Conservation (phyloP, 2,797 vertebrate genomes). For the Antrozous pallidus region DNA sequence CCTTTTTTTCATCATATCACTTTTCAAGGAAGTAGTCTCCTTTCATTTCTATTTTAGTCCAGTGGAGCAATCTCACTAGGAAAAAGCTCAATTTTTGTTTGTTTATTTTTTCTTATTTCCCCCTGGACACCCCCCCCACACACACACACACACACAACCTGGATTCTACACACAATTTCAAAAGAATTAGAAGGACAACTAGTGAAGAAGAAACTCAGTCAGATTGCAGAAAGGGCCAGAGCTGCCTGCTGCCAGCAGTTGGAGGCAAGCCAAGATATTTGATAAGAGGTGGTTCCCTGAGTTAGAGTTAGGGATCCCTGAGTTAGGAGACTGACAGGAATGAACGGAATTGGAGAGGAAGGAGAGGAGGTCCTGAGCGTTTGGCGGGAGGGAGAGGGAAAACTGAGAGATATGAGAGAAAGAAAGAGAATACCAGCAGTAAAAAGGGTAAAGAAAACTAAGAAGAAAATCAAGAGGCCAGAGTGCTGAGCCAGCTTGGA, state of each 20-base stretch:
- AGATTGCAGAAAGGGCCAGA: conserved; percentile 59
- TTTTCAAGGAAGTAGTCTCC: conserved; percentile 30
- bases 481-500: conserved; percentile 27
- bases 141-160: neutral
- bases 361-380: neutral
- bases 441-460: neutral
- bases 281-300: conserved; percentile 80
- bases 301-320: conserved; percentile 60
- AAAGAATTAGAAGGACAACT: conserved; percentile 73
- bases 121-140: too few species aligned
- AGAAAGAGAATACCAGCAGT: neutral
- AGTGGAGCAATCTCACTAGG: neutral
- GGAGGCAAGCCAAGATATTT: conserved; percentile 78
- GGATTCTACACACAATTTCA: conserved; percentile 70
- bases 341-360: neutral
- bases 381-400: too few species aligned
- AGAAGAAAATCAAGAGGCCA: neutral
- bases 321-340: neutral
- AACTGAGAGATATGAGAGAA: neutral
- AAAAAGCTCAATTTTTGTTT: conserved; percentile 44
- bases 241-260: conserved; percentile 54
- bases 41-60: conserved; percentile 34
- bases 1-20: neutral
- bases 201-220: conserved; percentile 76
- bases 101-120: neutral